Percentiles rank a stretch among this genome's conserved stretches.
Conservation (phyloP, 2,113 vertebrate genomes). For the Orientallactaga bullata region DNA sequence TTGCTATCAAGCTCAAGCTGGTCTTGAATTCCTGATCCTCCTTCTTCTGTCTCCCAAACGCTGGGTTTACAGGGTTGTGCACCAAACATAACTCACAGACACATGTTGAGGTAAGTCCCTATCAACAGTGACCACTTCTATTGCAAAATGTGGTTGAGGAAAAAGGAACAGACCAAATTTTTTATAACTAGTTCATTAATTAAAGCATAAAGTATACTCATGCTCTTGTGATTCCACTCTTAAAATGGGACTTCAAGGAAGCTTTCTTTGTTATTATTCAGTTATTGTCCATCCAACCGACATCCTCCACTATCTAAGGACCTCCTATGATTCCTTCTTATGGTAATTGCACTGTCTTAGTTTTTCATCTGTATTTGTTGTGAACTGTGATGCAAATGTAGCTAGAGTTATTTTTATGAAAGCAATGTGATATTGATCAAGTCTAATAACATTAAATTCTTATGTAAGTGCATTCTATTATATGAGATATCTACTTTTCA, state of each 20-base stretch:
- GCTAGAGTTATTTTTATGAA: constrained; percentile 22
- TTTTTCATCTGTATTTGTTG: background rate
- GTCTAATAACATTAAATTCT: background rate
- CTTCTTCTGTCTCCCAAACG: background rate
- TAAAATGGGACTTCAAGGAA: background rate
- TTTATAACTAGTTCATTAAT: background rate
- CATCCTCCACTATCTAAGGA: background rate
- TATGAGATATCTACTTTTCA: background rate
- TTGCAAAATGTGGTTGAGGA: background rate
- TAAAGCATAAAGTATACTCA: fast-evolving
- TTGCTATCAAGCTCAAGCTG: background rate
- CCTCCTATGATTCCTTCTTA: background rate
- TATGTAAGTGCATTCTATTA: background rate
- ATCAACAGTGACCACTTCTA: background rate
- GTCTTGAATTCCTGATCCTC: background rate
- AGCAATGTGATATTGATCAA: background rate
- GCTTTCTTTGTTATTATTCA: background rate
- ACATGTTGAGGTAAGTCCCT: background rate
- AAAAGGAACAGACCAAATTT: background rate
- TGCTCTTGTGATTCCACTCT: background rate
- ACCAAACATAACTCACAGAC: background rate
- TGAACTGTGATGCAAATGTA: background rate
- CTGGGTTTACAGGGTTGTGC: background rate
- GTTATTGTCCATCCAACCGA: background rate
- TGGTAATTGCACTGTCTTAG: background rate